Evolutionary conservation across 1,140 invertebrate genomes (phyloP).

Genomic region (Heliconius nattereri): DNA sequence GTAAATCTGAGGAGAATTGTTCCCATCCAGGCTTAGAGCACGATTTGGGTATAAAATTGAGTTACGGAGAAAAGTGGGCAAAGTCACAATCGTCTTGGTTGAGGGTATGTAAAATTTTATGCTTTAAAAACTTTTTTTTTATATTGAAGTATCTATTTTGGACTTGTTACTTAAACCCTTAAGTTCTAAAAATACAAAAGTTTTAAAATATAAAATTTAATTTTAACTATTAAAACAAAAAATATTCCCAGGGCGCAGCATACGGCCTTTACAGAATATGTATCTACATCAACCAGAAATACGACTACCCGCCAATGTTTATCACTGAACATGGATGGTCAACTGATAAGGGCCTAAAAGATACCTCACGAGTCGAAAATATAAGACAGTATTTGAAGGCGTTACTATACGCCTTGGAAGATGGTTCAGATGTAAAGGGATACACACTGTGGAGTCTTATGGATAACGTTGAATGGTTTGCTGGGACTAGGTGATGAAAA

Average conservation of each 20-base stretch:
- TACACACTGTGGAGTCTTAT: conserved; percentile 65
- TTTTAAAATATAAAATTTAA: too few relatives aligned
- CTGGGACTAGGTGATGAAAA: conserved; percentile 76
- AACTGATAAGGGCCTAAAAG: conserved; percentile 37
- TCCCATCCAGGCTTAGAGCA: conserved; percentile 17
- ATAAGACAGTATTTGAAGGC: conserved; percentile 64
- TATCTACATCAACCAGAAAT: conserved; percentile 77
- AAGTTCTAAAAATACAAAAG: too few relatives aligned
- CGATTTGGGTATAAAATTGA: conserved; percentile 29
- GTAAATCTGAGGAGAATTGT: conserved; percentile 21
- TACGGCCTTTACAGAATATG: conserved; percentile 52
- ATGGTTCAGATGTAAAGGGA: conserved; percentile 84
- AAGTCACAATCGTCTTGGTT: conserved; percentile 31
- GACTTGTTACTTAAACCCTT: too few relatives aligned
- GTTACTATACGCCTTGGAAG: conserved; percentile 85
- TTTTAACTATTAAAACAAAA: too few relatives aligned
- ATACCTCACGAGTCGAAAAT: conserved; percentile 71
- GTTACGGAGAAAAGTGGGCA: conserved; percentile 26
- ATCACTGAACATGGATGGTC: conserved; percentile 84
- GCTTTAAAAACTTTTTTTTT: neutral
- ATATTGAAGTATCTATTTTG: neutral
- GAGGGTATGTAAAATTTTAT: conserved; percentile 22
- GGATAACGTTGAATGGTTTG: conserved; percentile 80
- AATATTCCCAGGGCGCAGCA: conserved; percentile 43
- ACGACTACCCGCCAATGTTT: conserved; percentile 77